Evolutionary conservation across 2,888 invertebrate species (phyloP).

Genomic region (Megaustenia siamemsis): DNA sequence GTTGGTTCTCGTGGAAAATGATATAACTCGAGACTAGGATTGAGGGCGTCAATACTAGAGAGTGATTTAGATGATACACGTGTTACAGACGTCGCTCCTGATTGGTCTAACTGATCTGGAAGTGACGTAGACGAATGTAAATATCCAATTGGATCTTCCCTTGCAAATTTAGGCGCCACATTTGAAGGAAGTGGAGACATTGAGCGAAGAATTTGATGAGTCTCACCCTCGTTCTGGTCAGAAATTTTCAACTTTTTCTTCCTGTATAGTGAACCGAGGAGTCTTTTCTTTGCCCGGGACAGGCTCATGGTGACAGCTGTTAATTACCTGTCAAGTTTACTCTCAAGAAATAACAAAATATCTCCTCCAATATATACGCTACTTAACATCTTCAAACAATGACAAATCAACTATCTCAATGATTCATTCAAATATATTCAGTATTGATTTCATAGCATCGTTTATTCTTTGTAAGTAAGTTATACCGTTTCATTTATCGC

Average conservation of each 20-base stretch:
- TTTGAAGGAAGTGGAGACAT: not conserved
- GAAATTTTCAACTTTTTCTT: constrained; percentile 8
- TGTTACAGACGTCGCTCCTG: not conserved
- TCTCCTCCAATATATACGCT: no score
- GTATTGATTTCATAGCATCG: no score
- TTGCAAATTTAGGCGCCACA: not conserved
- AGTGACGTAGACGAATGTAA: not conserved
- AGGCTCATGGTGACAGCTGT: not conserved
- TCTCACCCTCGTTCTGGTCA: not conserved
- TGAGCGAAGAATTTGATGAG: not conserved
- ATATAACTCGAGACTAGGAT: not conserved
- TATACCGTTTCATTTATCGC: no score
- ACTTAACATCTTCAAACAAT: no score
- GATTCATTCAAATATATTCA: no score
- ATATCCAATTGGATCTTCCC: not conserved
- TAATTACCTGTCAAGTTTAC: not conserved
- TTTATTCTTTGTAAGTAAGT: no score
- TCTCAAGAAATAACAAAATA: no score
- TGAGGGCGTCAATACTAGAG: not conserved
- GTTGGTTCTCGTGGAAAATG: not conserved
- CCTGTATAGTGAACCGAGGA: not conserved
- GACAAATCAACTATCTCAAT: no score
- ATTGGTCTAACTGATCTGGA: constrained; percentile 16
- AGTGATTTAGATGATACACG: not conserved
- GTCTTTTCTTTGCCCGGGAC: not conserved